Conservation (phyloP, 2,113 vertebrate genomes). For the Tupaia tana region DNA sequence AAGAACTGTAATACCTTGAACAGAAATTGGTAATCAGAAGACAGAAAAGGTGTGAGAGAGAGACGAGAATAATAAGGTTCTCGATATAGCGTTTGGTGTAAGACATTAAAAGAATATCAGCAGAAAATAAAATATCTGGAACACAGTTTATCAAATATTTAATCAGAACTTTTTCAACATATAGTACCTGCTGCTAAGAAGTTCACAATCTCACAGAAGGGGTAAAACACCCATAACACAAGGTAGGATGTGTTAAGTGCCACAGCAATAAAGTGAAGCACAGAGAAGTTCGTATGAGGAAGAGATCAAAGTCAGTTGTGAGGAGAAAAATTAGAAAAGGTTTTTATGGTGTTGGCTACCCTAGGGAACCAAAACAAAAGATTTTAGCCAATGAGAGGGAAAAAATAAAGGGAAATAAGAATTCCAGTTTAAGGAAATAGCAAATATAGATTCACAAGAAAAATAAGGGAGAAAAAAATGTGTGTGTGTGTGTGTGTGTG, state of each 20-base stretch:
- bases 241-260: neutral
- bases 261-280: neutral
- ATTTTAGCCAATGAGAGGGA: neutral
- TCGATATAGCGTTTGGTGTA: neutral
- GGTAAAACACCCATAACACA: neutral
- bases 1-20: neutral
- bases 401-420: constrained; percentile 3
- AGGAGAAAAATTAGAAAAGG: neutral
- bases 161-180: neutral
- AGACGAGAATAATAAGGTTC: neutral
- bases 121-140: constrained; percentile 14
- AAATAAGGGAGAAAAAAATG: neutral
- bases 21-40: neutral
- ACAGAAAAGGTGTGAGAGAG: neutral
- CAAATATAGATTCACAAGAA: neutral
- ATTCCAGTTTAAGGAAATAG: constrained; percentile 2
- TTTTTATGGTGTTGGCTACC: neutral
- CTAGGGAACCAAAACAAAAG: neutral
- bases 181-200: neutral
- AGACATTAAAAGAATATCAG: neutral
- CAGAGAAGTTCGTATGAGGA: neutral
- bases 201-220: neutral
- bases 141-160: constrained; percentile 25
- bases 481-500: too few relatives aligned
- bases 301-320: neutral